Percentiles rank a stretch among this genome's conserved stretches.
These are phyloP conservation scores for Chrysina gloriosa DNA, from an alignment of 2,888 invertebrate genomes.

Conservation along the genomic window DNA sequence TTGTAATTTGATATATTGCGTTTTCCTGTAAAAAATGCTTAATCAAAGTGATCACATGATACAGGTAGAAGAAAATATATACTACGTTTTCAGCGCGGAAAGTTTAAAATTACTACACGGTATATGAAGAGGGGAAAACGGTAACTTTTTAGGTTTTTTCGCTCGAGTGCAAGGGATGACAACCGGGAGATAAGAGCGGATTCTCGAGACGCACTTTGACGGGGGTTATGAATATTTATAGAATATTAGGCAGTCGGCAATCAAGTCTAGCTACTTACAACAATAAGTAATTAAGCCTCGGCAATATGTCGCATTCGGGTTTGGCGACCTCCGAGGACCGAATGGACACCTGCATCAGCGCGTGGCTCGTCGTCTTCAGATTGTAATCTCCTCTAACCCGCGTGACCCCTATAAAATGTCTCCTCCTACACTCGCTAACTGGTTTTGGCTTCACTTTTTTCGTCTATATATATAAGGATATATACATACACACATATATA, in stretches of 20 bases:
- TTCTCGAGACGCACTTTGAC: conserved; percentile 33
- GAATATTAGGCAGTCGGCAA: conserved; percentile 49
- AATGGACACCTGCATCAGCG: conserved; percentile 62
- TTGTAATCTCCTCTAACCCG: conserved; percentile 60
- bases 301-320: conserved; percentile 61
- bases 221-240: conserved; percentile 58
- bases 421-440: conserved; percentile 61
- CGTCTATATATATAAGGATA: background rate
- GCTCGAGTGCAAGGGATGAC: too few species aligned
- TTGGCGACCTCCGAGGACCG: conserved; percentile 52
- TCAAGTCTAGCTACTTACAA: conserved; percentile 56
- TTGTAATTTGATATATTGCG: too few species aligned
- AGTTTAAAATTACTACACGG: too few species aligned
- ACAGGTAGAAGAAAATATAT: too few species aligned
- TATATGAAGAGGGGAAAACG: too few species aligned
- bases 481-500: too few species aligned
- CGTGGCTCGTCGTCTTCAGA: conserved; percentile 62
- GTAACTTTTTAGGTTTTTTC: too few species aligned
- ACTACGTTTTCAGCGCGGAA: too few species aligned
- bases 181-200: too few species aligned
- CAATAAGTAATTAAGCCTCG: conserved; percentile 62
- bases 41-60: too few species aligned
- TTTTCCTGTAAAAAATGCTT: too few species aligned
- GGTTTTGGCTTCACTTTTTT: conserved; percentile 54
- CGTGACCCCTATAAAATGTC: conserved; percentile 60